These are phyloP conservation scores for Capreolus pygargus DNA, from an alignment of 2,113 vertebrate species.

Conservation along the genomic window DNA sequence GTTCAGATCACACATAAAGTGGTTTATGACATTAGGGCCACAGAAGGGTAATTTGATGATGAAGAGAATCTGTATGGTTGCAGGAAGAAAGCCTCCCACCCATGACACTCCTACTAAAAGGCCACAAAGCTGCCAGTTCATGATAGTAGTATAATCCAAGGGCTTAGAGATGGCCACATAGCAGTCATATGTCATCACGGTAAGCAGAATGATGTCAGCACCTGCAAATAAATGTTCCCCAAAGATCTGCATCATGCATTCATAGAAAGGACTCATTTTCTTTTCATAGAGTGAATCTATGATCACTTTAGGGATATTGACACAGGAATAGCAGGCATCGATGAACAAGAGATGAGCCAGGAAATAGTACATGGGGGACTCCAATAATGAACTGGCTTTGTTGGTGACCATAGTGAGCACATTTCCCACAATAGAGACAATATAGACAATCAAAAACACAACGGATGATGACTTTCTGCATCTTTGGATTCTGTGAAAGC, in stretches of 20 bases:
- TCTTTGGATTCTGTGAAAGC: neutral
- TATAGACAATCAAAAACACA: neutral
- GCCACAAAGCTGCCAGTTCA: neutral
- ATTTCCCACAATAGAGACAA: neutral
- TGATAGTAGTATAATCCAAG: neutral
- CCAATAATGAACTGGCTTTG: neutral
- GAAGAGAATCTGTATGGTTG: neutral
- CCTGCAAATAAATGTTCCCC: neutral
- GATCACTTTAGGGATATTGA: slow-evolving; percentile 32
- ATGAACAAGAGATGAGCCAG: neutral
- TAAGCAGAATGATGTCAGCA: neutral
- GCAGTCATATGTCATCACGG: neutral
- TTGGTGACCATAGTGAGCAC: neutral
- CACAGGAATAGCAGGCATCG: neutral
- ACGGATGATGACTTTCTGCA: neutral
- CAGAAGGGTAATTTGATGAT: neutral
- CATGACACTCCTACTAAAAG: neutral
- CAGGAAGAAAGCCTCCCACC: neutral
- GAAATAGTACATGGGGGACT: neutral
- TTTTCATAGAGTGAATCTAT: slow-evolving; percentile 49
- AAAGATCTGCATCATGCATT: neutral
- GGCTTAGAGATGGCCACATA: neutral
- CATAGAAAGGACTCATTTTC: slow-evolving; percentile 27
- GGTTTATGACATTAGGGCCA: neutral
- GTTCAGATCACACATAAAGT: neutral